Base-by-base conservation (phyloP, 2,113 vertebrate species). In the Microcebus tavaratra region DNA sequence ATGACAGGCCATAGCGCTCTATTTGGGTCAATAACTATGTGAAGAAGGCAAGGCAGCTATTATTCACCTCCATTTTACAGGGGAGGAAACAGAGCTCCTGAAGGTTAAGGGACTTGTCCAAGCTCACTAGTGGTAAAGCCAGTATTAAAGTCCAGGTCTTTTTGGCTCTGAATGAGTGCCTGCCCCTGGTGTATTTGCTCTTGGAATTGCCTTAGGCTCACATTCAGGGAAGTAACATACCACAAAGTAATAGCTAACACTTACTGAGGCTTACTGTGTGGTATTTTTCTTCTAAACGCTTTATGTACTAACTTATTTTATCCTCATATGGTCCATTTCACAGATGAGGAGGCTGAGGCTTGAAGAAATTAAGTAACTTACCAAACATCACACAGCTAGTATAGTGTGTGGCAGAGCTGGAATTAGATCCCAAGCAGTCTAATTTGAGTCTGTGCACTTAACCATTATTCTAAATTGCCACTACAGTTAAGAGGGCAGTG, bases 1-100 rank as follows among this genome's bases (percentile, higher is more conserved):
- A 73, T 63, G 18, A 50, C 25, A 86, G 59, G 50, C 50, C 34
- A 27, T n/a, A 61, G 53, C 13, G 5, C 6, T 84, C n/a, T 42
- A 31, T 67, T 67, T 59, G 42, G 29, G 72, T 72, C 94, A 86
- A 83, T 93, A 79, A 86, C 67, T 67, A 18, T 8, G 2, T 21
- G 59, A 91, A 76, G 61, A 92, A 91, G 79, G 48, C 92, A 65
- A 68, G 27, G 14, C 42, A 55, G 88, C 65, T 92, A 67, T 57
- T 82, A 93, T 67, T 97, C 31, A 94, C 21, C 14, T 27, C 13
- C 45, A 39, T 89, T 98, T 98, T 96, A 96, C 59, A 96, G 84
- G 55, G 76, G 45, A 68, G 75, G 87, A 97, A 98, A 68, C 65
- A 27, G 86, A 98, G 36, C 3, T 97, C 25, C 5, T 93, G 97